phyloP scores from a whole-genome alignment of 2,888 invertebrate genomes.

The Agrotis segetum region DNA sequence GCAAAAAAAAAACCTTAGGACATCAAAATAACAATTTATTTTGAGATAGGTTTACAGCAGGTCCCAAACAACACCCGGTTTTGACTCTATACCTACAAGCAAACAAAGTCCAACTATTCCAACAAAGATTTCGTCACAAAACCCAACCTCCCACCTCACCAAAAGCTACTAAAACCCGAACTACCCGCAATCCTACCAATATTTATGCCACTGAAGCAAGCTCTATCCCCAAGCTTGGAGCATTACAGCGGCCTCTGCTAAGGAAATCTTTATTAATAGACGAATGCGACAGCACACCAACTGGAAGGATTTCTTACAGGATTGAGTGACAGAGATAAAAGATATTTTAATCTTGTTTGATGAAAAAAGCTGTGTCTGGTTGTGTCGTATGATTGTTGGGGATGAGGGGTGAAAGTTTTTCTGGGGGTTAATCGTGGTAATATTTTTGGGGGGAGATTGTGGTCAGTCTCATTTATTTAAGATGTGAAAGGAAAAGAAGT shows the following conservation, averaged over 20 bases:
- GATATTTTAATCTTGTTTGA: slow-evolving; percentile 69
- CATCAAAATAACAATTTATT: too few species aligned
- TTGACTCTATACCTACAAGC: not conserved
- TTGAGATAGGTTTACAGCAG: too few species aligned
- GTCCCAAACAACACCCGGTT: too few species aligned
- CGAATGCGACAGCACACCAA: slow-evolving; percentile 61
- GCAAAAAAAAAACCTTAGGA: too few species aligned
- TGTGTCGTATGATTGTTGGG: slow-evolving; percentile 13
- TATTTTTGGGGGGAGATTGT: not conserved
- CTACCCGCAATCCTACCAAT: slow-evolving; percentile 54
- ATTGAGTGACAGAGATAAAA: slow-evolving; percentile 78
- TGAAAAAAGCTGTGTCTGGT: slow-evolving; percentile 55
- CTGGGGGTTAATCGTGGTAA: not conserved
- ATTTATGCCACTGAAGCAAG: slow-evolving; percentile 57
- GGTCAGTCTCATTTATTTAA: not conserved
- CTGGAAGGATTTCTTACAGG: slow-evolving; percentile 60
- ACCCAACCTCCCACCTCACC: slow-evolving; percentile 1
- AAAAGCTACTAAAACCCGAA: slow-evolving; percentile 33
- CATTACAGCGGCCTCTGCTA: slow-evolving; percentile 75
- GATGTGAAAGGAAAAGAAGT: not conserved
- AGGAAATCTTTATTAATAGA: slow-evolving; percentile 89
- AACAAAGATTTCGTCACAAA: not conserved
- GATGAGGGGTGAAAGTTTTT: slow-evolving; percentile 8
- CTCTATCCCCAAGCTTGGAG: slow-evolving; percentile 51
- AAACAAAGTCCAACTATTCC: not conserved